phyloP scores from a whole-genome alignment of 2,797 vertebrate species.

The Microctenopoma steveboyesi region DNA sequence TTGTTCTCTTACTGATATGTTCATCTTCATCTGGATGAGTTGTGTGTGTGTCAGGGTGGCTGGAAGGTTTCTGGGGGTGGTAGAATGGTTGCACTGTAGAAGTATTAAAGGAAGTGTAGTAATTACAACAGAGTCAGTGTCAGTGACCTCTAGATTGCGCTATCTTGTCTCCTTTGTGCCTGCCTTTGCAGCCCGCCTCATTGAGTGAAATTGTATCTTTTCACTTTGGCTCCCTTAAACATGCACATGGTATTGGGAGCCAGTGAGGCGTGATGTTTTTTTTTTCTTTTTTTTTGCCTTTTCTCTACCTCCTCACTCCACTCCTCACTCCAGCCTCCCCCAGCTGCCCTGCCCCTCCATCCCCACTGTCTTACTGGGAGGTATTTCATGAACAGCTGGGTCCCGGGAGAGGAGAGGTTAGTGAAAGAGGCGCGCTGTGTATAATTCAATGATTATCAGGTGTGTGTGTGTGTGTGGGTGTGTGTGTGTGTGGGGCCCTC shows the following conservation, averaged over 20 bases:
- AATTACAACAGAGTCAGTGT: conserved; percentile 93
- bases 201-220: conserved; percentile 92
- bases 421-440: conserved; percentile 85
- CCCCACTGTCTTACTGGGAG: conserved; percentile 83
- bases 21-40: conserved; percentile 53
- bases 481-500: conserved; percentile 61
- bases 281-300: conserved; percentile 53
- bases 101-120: conserved; percentile 93
- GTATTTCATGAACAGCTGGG: conserved; percentile 95
- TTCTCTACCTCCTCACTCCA: conserved; percentile 48
- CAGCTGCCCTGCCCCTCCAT: conserved; percentile 70
- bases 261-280: conserved; percentile 90
- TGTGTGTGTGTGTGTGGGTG: conserved; percentile 43
- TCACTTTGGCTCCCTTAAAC: conserved; percentile 87
- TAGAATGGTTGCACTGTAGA: conserved; percentile 70
- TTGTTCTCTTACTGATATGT: conserved; percentile 70
- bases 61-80: conserved; percentile 45
- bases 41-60: conserved; percentile 27
- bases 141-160: conserved; percentile 94
- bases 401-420: conserved; percentile 86
- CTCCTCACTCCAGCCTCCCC: conserved; percentile 55
- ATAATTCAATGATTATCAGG: conserved; percentile 89
- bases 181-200: conserved; percentile 80
- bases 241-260: conserved; percentile 91
- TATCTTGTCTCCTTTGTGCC: conserved; percentile 97